Percentiles rank a stretch among this genome's conserved stretches.
Conservation (phyloP, 2,113 vertebrate genomes). For the Xenus cinereus region DNA sequence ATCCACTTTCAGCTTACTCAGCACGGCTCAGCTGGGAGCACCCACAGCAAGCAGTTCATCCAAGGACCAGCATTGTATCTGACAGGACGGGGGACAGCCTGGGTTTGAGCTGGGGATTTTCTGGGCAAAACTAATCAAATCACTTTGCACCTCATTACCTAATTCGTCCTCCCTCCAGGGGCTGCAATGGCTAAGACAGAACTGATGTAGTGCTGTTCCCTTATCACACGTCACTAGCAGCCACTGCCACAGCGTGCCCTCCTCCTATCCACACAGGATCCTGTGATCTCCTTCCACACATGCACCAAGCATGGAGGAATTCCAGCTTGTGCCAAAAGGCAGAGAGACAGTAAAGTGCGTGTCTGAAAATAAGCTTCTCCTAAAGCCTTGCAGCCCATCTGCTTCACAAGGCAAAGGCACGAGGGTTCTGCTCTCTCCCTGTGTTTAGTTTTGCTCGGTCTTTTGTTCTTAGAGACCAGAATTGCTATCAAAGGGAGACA, state of each 20-base stretch:
- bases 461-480: background rate
- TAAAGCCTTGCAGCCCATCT: fast-evolving
- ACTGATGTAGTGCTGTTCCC: background rate
- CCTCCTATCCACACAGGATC: background rate
- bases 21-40: background rate
- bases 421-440: background rate
- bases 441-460: background rate
- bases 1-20: background rate
- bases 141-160: background rate
- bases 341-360: background rate
- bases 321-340: background rate
- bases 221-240: background rate
- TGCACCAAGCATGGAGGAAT: background rate
- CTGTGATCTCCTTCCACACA: background rate
- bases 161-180: background rate
- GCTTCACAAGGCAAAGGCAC: background rate
- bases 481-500: background rate
- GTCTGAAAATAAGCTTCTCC: background rate
- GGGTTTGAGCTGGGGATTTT: background rate
- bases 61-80: background rate
- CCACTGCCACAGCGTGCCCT: background rate
- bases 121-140: background rate
- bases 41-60: background rate
- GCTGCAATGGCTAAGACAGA: background rate
- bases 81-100: background rate